A percentile compares a stretch with the other conserved stretches of the same genome.
Evolutionary conservation across 2,888 invertebrate genomes (phyloP).

Genomic region (Eretmocerus hayati): DNA sequence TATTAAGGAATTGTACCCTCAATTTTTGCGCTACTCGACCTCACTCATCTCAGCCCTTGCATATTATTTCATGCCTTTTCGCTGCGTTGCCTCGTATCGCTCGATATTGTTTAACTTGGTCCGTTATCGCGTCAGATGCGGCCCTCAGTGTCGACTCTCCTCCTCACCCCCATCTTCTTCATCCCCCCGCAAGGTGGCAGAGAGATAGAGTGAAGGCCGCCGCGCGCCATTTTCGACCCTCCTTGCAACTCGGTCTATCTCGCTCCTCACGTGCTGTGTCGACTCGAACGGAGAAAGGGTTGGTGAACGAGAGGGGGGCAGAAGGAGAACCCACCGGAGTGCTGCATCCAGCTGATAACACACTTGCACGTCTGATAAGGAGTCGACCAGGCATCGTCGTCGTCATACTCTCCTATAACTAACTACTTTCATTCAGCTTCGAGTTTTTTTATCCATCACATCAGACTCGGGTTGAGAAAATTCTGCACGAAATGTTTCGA

Average conservation of each 20-base stretch:
- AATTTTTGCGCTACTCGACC: too few species aligned
- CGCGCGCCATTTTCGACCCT: slow-evolving; percentile 8
- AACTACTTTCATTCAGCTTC: too few species aligned
- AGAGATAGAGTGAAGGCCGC: neutral
- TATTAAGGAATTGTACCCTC: too few species aligned
- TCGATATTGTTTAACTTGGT: slow-evolving; percentile 47
- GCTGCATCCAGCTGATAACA: slow-evolving; percentile 46
- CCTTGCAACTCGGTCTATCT: slow-evolving; percentile 19
- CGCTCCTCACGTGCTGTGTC: slow-evolving; percentile 14
- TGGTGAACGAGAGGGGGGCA: slow-evolving; percentile 17
- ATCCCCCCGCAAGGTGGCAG: neutral
- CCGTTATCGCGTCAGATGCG: slow-evolving; percentile 46
- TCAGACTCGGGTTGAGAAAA: too few species aligned
- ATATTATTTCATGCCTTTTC: too few species aligned
- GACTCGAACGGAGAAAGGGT: slow-evolving; percentile 14
- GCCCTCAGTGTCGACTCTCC: slow-evolving; percentile 43
- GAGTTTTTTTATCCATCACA: too few species aligned
- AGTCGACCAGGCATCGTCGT: slow-evolving; percentile 37
- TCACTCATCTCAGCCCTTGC: too few species aligned
- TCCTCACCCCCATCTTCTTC: slow-evolving; percentile 31
- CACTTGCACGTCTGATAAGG: slow-evolving; percentile 41
- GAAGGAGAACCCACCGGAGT: slow-evolving; percentile 27
- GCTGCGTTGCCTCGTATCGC: slow-evolving; percentile 35
- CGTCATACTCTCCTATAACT: too few species aligned
- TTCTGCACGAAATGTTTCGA: too few species aligned